Evolutionary conservation across 2,797 vertebrate species (phyloP).

Genomic region (Phoeniculus purpureus): DNA sequence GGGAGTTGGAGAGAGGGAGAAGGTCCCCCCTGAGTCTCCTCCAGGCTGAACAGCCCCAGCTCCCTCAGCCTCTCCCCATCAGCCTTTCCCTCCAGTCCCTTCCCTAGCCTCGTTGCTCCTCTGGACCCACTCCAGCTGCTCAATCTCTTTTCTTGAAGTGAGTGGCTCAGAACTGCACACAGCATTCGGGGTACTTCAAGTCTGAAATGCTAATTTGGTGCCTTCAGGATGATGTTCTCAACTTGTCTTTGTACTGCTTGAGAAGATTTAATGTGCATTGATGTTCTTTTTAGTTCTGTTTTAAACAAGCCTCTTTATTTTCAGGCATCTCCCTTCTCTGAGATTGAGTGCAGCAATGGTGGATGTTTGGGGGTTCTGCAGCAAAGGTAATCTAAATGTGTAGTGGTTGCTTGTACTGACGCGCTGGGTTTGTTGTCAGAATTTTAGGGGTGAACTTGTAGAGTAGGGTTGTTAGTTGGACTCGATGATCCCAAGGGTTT

Average conservation of each 20-base stretch:
- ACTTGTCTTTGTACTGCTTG: background rate
- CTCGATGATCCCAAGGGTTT: no score
- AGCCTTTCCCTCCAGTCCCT: no score
- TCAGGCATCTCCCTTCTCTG: background rate
- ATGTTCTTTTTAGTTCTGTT: background rate
- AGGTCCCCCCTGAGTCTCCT: no score
- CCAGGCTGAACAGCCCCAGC: no score
- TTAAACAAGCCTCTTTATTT: background rate
- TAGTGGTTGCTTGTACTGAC: background rate
- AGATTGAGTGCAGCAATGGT: background rate
- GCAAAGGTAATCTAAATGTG: background rate
- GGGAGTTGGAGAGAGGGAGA: no score
- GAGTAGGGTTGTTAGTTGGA: no score
- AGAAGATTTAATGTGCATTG: background rate
- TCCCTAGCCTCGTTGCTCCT: no score
- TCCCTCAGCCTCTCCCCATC: no score
- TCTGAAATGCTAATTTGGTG: background rate
- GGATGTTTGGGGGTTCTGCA: background rate
- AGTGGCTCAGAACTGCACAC: no score
- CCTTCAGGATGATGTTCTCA: background rate
- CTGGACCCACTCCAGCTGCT: no score
- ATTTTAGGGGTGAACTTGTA: no score
- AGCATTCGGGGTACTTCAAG: no score
- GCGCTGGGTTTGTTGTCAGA: background rate
- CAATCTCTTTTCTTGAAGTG: background rate